Percentiles rank a stretch among this genome's conserved stretches.
Evolutionary conservation across 1,140 invertebrate species (phyloP).

Genomic region (Zeugodacus cucurbitae): DNA sequence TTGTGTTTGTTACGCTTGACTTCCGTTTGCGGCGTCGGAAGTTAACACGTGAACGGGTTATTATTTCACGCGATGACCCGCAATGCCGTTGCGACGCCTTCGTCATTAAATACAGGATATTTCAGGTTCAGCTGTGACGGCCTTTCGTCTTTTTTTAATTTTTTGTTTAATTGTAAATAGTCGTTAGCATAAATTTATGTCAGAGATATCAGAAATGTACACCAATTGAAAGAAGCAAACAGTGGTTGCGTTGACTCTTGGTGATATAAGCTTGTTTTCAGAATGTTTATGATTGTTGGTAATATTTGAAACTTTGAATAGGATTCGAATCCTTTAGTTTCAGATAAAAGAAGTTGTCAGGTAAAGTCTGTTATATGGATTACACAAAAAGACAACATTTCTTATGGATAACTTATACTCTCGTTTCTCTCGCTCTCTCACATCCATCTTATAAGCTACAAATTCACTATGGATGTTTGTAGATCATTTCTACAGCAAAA

Average conservation of each 20-base stretch:
- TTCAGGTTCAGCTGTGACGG: neutral
- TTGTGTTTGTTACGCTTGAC: constrained; percentile 23
- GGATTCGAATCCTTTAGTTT: too few relatives aligned
- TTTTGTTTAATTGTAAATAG: neutral
- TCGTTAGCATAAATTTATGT: neutral
- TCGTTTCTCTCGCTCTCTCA: too few relatives aligned
- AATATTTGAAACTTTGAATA: too few relatives aligned
- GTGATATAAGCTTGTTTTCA: too few relatives aligned
- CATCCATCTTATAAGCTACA: too few relatives aligned
- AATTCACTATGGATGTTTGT: too few relatives aligned
- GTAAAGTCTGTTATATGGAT: too few relatives aligned
- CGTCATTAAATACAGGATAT: neutral
- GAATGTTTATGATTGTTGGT: too few relatives aligned
- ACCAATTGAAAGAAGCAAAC: neutral
- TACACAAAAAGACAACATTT: too few relatives aligned
- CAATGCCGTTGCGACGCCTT: constrained; percentile 47
- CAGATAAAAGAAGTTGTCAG: too few relatives aligned
- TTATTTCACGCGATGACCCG: constrained; percentile 55
- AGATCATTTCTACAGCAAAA: too few relatives aligned
- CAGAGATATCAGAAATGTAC: neutral
- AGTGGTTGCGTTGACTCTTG: neutral
- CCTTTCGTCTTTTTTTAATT: neutral
- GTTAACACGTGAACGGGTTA: constrained; percentile 48
- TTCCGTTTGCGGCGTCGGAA: constrained; percentile 40
- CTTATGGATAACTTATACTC: too few relatives aligned